Evolutionary conservation across 2,888 invertebrate species (phyloP), one percentile per base, ranked within the genome.

Genomic region (Xanthostigma xanthostigma): DNA sequence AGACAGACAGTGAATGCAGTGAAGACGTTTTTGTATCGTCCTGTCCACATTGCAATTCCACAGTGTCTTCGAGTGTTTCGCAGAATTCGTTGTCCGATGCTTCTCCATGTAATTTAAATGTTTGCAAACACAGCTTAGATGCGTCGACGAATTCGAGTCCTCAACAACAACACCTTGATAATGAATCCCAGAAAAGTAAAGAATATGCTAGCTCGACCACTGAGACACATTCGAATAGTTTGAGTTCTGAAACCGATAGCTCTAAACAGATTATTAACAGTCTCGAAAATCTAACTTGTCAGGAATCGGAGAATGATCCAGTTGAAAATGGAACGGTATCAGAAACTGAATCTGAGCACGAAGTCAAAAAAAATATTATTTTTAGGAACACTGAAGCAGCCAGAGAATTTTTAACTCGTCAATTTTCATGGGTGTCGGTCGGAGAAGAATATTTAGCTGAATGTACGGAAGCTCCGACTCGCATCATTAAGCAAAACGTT

Each of bases 301-400:
- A 27, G 27, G 27, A 27, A 27, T 27, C 27, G 41, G 48, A 53
- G 41, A 53, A 56, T 12, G 56, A 56, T 47, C 54, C 51, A 27
- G 51, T 53, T n/a, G 54, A 53, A 37, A 50, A 50, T 33, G 42
- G 43, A 45, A 6, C 27, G 27, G 27, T 14, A 10, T 39, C 14
- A 2, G 14, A 39, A 39, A 13, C 39, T 13, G 39, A 39, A 39
- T 42, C 42, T 3, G 49, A 51, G 45, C 50, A 46, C 44, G 49
- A 13, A 11, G 44, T 55, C 9, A 62, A 62, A 50, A 64, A 59
- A 50, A 81, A 80, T 58, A 78, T 80, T 57, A 78, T 82, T 58
- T 81, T 84, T 61, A 78, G 84, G n/a, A 84, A 85, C 61, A 82
- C 84, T 34, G 82, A 82, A 67, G 82, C 83, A 42, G 85, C 86